Conservation (phyloP, 2,113 vertebrate genomes). For the Microcebus murinus region DNA sequence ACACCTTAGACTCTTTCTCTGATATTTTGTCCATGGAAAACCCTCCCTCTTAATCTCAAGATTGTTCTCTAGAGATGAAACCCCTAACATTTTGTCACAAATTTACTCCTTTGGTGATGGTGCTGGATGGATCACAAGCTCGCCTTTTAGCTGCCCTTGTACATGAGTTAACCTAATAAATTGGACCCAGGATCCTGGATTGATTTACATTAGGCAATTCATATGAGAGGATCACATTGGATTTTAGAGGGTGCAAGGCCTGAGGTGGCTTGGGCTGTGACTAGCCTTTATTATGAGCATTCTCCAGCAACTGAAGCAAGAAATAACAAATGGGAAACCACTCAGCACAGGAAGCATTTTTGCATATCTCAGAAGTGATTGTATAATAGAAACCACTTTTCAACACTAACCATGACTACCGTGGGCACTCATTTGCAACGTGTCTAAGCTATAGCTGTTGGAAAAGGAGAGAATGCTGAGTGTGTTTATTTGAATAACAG, state of each 20-base stretch:
- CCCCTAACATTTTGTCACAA: background rate
- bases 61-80: background rate
- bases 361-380: slow-evolving; percentile 8
- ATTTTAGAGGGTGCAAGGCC: background rate
- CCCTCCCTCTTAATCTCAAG: background rate
- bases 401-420: background rate
- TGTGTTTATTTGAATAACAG: slow-evolving; percentile 76
- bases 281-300: background rate
- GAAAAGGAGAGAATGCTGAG: slow-evolving; percentile 51
- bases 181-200: background rate
- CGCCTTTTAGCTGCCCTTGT: background rate
- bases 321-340: background rate
- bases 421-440: background rate
- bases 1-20: background rate
- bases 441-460: background rate
- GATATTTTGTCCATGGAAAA: background rate
- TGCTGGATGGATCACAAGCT: background rate
- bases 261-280: background rate
- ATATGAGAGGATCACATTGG: background rate
- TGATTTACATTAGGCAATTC: background rate
- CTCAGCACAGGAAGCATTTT: background rate
- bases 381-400: background rate
- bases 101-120: background rate
- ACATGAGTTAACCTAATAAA: accelerated
- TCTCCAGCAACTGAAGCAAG: background rate